Evolutionary conservation across 2,888 invertebrate genomes (phyloP).

Genomic region (Criorhina ranunculi): DNA sequence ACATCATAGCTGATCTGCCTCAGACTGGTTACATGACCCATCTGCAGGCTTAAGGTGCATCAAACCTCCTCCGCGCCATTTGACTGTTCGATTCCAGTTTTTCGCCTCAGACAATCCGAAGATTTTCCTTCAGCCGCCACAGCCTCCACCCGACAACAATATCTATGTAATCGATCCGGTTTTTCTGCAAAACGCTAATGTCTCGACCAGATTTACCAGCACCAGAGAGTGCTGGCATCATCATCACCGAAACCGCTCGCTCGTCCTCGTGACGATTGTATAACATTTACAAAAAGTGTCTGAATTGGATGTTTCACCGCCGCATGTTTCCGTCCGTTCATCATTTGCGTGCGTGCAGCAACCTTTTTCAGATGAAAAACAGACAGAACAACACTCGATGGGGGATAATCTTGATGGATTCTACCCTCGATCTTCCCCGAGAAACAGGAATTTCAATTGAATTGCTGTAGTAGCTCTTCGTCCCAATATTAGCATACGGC

Average conservation of each 20-base stretch:
- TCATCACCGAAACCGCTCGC: slow-evolving; percentile 24
- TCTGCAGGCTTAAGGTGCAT: slow-evolving; percentile 38
- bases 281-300: slow-evolving; percentile 55
- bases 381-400: slow-evolving; percentile 11
- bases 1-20: slow-evolving; percentile 11
- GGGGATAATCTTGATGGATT: slow-evolving; percentile 55
- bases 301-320: slow-evolving; percentile 52
- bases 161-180: slow-evolving; percentile 69
- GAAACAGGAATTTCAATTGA: slow-evolving; percentile 46
- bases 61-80: slow-evolving; percentile 41
- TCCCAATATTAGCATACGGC: slow-evolving; percentile 43
- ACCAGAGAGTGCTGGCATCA: slow-evolving; percentile 20
- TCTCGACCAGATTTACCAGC: slow-evolving; percentile 29
- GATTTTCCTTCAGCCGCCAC: slow-evolving; percentile 4
- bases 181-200: slow-evolving; percentile 34
- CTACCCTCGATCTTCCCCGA: slow-evolving; percentile 5
- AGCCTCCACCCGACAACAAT: slow-evolving; percentile 48
- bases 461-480: slow-evolving; percentile 14
- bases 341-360: slow-evolving; percentile 49
- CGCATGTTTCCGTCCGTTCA: slow-evolving; percentile 29
- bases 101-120: slow-evolving; percentile 44
- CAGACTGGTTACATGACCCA: slow-evolving; percentile 41
- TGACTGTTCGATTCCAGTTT: slow-evolving; percentile 34
- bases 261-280: slow-evolving; percentile 52
- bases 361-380: slow-evolving; percentile 10